Conservation (phyloP, 1,140 invertebrate genomes). For the Nasonia giraulti region DNA sequence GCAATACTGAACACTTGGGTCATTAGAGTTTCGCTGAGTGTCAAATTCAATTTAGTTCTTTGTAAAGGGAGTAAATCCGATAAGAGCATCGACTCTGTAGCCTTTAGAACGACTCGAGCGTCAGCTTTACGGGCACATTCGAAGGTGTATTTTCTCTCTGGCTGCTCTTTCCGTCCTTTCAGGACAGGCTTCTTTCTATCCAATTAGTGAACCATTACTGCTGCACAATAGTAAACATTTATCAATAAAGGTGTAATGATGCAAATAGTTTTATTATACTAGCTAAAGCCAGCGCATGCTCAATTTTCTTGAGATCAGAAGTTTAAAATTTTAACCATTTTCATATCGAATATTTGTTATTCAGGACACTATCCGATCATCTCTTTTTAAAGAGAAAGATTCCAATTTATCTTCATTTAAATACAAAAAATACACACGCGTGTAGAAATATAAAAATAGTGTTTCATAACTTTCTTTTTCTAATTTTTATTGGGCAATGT, state of each 20-base stretch:
- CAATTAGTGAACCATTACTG: not conserved
- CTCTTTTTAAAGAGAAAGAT: too few relatives aligned
- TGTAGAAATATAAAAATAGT: too few relatives aligned
- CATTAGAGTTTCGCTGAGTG: not conserved
- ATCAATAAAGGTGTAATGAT: not conserved
- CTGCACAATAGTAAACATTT: not conserved
- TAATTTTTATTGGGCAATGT: too few relatives aligned
- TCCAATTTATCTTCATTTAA: too few relatives aligned
- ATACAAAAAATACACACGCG: too few relatives aligned
- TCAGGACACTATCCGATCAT: too few relatives aligned
- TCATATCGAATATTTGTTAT: too few relatives aligned
- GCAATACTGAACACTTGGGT: not conserved
- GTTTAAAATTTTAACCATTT: too few relatives aligned
- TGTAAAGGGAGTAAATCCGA: slow-evolving; percentile 5
- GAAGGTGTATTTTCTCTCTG: not conserved
- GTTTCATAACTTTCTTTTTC: too few relatives aligned
- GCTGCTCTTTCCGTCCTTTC: not conserved
- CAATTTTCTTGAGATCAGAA: too few relatives aligned
- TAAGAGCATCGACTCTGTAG: slow-evolving; percentile 1
- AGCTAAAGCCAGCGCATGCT: too few relatives aligned
- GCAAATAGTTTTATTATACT: not conserved
- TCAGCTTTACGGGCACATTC: not conserved
- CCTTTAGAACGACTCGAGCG: not conserved
- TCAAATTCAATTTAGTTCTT: slow-evolving; percentile 10
- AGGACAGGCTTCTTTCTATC: not conserved